These are phyloP conservation scores for Dascyllus trimaculatus DNA, from an alignment of 2,113 vertebrate species.

Conservation along the genomic window DNA sequence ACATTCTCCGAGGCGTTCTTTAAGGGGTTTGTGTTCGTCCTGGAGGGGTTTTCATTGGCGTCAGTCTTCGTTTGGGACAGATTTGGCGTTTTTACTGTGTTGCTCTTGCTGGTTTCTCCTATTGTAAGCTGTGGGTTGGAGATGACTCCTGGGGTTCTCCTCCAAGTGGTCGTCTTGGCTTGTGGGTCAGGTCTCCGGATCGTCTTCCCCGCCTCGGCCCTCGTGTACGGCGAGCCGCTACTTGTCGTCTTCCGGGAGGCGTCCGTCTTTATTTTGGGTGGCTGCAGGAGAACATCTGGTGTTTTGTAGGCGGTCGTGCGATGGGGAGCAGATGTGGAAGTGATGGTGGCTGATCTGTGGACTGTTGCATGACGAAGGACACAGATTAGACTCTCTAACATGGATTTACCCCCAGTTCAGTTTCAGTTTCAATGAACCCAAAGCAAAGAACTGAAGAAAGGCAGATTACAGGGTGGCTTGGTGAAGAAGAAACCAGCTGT, in stretches of 20 bases:
- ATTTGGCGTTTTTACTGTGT: background rate
- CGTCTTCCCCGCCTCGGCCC: background rate
- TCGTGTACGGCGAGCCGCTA: conserved; percentile 9
- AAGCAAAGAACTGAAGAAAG: too few species aligned
- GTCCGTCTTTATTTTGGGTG: conserved; percentile 45
- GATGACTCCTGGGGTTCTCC: conserved; percentile 24
- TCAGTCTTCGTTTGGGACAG: background rate
- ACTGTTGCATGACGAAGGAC: conserved; percentile 23
- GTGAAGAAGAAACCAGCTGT: too few species aligned
- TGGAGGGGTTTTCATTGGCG: background rate
- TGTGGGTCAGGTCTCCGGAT: conserved; percentile 1
- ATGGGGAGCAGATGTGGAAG: conserved; percentile 55
- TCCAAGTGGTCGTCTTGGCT: conserved; percentile 13
- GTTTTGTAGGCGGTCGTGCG: conserved; percentile 25
- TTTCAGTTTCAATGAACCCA: too few species aligned
- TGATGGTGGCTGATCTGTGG: conserved; percentile 1
- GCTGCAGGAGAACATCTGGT: conserved; percentile 57
- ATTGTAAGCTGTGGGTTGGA: background rate
- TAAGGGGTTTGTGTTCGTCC: background rate
- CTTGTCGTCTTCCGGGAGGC: conserved; percentile 21
- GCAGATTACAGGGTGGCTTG: too few species aligned
- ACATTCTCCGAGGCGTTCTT: conserved; percentile 9
- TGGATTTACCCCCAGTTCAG: background rate
- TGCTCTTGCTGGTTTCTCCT: background rate
- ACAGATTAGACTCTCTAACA: conserved; percentile 7